A percentile compares a stretch with the other conserved stretches of the same genome.
Evolutionary conservation across 2,113 vertebrate genomes (phyloP).

Genomic region (Bubo scandiacus): DNA sequence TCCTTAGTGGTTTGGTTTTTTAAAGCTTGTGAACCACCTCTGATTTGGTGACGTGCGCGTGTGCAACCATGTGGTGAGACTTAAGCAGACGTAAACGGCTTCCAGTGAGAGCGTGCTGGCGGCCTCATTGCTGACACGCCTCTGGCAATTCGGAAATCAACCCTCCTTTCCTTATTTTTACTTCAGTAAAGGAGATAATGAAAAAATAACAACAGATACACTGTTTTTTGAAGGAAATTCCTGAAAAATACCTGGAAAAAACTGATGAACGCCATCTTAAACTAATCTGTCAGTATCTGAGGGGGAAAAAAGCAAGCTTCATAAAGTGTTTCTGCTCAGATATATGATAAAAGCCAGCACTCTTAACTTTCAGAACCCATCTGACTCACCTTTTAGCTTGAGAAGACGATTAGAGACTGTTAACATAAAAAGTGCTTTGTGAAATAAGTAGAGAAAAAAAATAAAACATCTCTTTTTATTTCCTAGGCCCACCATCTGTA

Average conservation of each 20-base stretch:
- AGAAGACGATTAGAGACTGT: neutral
- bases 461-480: neutral
- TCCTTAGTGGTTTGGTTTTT: neutral
- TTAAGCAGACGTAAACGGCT: neutral
- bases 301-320: neutral
- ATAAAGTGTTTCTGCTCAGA: neutral
- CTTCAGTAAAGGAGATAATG: neutral
- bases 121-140: fast-evolving
- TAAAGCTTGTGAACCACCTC: neutral
- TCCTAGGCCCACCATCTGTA: slow-evolving; percentile 57
- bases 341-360: neutral
- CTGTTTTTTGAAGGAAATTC: neutral
- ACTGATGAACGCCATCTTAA: neutral
- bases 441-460: neutral
- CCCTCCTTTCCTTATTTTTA: neutral
- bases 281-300: neutral
- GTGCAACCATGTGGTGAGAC: fast-evolving
- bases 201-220: neutral
- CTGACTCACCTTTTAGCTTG: neutral
- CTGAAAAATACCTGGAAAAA: neutral
- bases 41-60: fast-evolving
- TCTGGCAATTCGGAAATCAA: neutral
- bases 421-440: neutral
- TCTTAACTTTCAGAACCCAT: neutral
- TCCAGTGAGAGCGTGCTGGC: neutral